Percentiles rank a stretch among this genome's conserved stretches.
Evolutionary conservation across 2,113 vertebrate species (phyloP).

Genomic region (Neolamprologus longior): DNA sequence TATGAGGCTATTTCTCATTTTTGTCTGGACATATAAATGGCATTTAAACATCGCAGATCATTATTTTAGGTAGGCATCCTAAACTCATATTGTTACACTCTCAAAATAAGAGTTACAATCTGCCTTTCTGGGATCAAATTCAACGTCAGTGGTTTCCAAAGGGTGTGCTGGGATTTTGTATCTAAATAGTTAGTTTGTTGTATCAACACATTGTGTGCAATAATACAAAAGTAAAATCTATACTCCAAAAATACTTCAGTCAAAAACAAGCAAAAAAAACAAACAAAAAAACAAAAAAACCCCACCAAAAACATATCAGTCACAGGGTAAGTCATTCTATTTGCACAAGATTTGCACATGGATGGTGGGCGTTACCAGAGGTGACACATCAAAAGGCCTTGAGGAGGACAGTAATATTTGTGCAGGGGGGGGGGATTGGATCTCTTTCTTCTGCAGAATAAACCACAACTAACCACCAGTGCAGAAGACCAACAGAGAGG

Average conservation of each 20-base stretch:
- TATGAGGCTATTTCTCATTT: neutral
- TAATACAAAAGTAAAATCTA: neutral
- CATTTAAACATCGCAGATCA: neutral
- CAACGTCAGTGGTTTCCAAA: neutral
- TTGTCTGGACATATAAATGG: neutral
- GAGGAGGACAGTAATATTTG: neutral
- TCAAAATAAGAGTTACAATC: neutral
- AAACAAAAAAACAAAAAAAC: fast-evolving
- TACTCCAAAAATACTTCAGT: neutral
- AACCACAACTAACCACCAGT: neutral
- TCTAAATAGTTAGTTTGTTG: neutral
- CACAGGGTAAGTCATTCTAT: neutral
- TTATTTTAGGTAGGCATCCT: neutral
- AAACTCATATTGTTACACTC: neutral
- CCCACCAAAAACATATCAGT: neutral
- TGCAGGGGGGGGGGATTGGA: neutral
- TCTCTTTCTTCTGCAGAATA: neutral
- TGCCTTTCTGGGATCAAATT: neutral
- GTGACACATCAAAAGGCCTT: neutral
- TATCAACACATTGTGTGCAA: neutral
- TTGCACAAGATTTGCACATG: neutral
- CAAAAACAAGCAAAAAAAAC: neutral
- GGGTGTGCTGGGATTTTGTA: neutral
- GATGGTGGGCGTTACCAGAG: neutral
- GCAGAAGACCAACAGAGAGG: neutral